Conservation (phyloP, 2,797 vertebrate genomes). For the Chloroceryle amazona region DNA sequence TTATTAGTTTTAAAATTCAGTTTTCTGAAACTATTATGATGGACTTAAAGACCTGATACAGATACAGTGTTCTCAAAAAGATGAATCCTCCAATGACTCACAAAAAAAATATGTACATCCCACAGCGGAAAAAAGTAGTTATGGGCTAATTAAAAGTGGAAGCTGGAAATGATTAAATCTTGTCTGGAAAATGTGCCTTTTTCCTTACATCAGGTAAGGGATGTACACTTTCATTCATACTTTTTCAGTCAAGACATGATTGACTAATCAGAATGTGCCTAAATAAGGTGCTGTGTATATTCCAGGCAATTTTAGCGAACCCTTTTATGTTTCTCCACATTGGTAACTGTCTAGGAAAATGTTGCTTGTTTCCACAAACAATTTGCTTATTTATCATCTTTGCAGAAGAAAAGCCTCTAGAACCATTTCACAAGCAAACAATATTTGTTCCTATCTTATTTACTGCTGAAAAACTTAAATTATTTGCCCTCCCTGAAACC, state of each 20-base stretch:
- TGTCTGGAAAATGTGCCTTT: neutral
- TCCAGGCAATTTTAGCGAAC: neutral
- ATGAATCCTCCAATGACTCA: constrained; percentile 38
- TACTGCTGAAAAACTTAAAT: neutral
- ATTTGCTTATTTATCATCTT: neutral
- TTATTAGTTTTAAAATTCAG: neutral
- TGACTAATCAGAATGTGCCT: neutral
- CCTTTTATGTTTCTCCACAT: neutral
- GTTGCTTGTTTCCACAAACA: neutral
- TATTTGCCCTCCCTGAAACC: neutral
- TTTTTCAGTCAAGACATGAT: neutral
- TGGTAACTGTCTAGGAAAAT: neutral
- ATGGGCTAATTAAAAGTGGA: neutral
- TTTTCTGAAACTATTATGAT: neutral
- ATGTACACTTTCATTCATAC: neutral
- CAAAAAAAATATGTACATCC: neutral
- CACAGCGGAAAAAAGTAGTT: neutral
- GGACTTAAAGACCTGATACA: neutral
- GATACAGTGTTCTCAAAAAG: neutral
- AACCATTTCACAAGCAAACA: neutral
- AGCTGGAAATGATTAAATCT: neutral
- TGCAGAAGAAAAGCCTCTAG: neutral
- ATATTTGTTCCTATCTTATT: neutral
- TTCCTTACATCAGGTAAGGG: neutral
- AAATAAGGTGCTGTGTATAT: neutral